Base-by-base conservation (phyloP, 2,888 invertebrate species). In the Parnassius smintheus region DNA sequence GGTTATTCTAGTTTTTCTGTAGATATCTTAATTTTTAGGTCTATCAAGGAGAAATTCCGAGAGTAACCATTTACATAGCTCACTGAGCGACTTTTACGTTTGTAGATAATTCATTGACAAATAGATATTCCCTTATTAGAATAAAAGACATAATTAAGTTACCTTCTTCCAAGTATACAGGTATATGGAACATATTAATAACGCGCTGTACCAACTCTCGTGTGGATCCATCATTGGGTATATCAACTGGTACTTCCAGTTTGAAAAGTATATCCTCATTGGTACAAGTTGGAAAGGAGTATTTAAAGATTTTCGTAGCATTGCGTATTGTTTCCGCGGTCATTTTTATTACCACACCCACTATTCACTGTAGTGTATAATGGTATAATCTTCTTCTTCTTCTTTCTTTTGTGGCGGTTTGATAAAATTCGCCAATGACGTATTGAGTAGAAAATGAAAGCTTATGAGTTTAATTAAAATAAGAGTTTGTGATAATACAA, bases 141-240 rank as follows among this genome's bases (percentile, higher is more conserved):
- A 18, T 8, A 49, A 49, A 7, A 9, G 49, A 2, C 35, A 49
- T 18, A 13, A 49, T 49, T 9, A 49, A 44, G 45, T 72, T 82
- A 94, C 95, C 94, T 68, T 93, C 91, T 80, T 95, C 94, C 58
- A 95, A 85, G 75, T 94, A 95, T 65, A 94, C 94, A 0, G 96
- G 96, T 57, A 96, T 86, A 73, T 94, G 94, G 73, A 95, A 95
- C 72, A 94, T 94, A 56, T 92, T 91, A 70, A 95, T 91, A 50
- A 95, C 90, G 65, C 95, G 86, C 68, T 95, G 94, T 12, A 94
- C 93, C 2, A 95, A 88, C 81, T 96, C 96, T 58, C 92, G 82
- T 1, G 94, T 86, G 9, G 91, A 93, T 13, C 94, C 94, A 59
- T 79, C 77, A 75, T 93, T 93, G 0, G 95, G 95, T 65, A 95